Evolutionary conservation across 1,140 invertebrate genomes (phyloP).

Genomic region (Chlorops oryzae): DNA sequence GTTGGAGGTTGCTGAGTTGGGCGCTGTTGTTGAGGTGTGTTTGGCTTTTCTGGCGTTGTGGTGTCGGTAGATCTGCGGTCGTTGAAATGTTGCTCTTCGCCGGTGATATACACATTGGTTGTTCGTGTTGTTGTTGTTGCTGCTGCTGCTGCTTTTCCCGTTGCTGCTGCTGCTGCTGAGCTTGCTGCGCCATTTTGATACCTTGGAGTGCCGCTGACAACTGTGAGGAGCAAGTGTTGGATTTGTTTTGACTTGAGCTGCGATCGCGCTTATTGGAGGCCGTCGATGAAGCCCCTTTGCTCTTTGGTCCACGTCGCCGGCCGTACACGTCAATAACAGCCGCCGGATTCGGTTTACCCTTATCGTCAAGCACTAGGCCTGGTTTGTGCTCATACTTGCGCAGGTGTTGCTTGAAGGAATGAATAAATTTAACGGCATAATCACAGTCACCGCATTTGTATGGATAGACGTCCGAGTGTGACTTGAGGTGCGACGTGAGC

Average conservation of each 20-base stretch:
- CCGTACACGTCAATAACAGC: slow-evolving; percentile 88
- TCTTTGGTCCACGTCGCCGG: slow-evolving; percentile 76
- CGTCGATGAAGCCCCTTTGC: slow-evolving; percentile 47
- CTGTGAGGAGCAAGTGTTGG: slow-evolving; percentile 33
- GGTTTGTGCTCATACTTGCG: slow-evolving; percentile 86
- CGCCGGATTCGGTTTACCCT: slow-evolving; percentile 78
- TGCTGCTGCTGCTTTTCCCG: slow-evolving; percentile 13
- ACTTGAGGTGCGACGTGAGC: slow-evolving; percentile 98
- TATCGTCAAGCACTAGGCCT: slow-evolving; percentile 77
- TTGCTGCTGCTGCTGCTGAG: slow-evolving; percentile 13
- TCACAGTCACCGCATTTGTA: slow-evolving; percentile 90
- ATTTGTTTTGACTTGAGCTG: slow-evolving; percentile 14
- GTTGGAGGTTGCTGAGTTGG: neutral
- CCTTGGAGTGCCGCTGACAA: slow-evolving; percentile 31
- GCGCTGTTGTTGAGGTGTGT: slow-evolving; percentile 3
- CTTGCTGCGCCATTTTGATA: slow-evolving; percentile 20
- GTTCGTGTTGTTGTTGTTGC: slow-evolving; percentile 11
- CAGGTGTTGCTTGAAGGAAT: slow-evolving; percentile 93
- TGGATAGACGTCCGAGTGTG: slow-evolving; percentile 94
- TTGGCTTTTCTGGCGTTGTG: no score
- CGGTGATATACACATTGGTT: slow-evolving; percentile 18
- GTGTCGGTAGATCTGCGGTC: neutral
- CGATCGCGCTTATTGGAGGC: slow-evolving; percentile 5
- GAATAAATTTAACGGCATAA: slow-evolving; percentile 98
- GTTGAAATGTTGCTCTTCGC: slow-evolving; percentile 5